These are phyloP conservation scores for Sesia apiformis DNA, from an alignment of 2,888 invertebrate genomes.

Conservation along the genomic window DNA sequence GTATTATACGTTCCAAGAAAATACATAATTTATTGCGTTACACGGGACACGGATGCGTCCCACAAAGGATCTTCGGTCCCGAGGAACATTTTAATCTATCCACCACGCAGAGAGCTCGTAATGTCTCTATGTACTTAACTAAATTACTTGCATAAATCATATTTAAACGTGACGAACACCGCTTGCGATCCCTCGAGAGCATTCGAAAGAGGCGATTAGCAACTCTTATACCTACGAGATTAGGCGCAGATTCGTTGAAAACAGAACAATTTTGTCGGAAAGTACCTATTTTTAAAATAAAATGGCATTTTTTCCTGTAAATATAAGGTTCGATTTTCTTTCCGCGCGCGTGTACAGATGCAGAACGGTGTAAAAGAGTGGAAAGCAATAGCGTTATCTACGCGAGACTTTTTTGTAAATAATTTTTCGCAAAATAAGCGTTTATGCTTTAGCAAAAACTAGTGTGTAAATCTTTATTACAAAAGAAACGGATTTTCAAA, in stretches of 20 bases:
- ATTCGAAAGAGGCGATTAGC: conserved; percentile 21
- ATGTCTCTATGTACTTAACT: conserved; percentile 69
- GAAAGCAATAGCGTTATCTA: conserved; percentile 25
- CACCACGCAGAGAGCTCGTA: conserved; percentile 40
- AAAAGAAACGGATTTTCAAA: background rate
- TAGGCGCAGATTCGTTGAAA: conserved; percentile 21
- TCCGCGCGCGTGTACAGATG: conserved; percentile 6
- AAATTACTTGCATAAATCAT: conserved; percentile 74
- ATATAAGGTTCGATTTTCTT: conserved; percentile 26
- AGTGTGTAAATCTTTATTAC: background rate
- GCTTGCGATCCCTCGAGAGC: conserved; percentile 22
- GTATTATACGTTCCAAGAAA: conserved; percentile 8
- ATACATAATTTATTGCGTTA: conserved; percentile 32
- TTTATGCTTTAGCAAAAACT: background rate
- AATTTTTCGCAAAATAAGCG: conserved; percentile 16
- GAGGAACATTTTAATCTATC: conserved; percentile 64
- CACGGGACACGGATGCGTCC: conserved; percentile 23
- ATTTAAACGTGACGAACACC: conserved; percentile 67
- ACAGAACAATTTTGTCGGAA: background rate
- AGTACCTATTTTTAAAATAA: conserved; percentile 13
- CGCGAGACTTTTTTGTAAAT: conserved; percentile 28
- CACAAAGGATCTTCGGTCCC: conserved; percentile 36
- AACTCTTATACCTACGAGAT: conserved; percentile 21
- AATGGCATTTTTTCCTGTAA: conserved; percentile 23
- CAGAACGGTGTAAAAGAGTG: conserved; percentile 6